Conservation (phyloP, 2,797 vertebrate species). For the Typhlichthys eigenmanni region DNA sequence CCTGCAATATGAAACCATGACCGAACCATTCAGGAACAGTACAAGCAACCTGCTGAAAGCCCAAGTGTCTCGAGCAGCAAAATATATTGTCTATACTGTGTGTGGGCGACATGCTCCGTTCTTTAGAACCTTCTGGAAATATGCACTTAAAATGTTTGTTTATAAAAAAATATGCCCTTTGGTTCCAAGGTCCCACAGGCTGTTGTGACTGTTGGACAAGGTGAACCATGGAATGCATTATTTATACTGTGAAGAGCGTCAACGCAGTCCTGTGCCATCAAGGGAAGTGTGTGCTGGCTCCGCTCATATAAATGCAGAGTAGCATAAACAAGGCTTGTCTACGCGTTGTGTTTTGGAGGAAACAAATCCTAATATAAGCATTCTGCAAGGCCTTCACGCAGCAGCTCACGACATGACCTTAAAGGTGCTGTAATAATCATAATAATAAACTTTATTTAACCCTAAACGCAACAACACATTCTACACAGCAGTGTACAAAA, state of each 20-base stretch:
- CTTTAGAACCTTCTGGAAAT: no score
- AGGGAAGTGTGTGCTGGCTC: background rate
- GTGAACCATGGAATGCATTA: background rate
- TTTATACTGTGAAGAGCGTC: constrained; percentile 24
- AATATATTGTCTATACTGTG: no score
- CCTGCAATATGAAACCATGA: constrained; percentile 56
- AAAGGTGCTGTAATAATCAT: no score
- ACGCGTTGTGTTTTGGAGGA: background rate
- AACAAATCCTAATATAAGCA: background rate
- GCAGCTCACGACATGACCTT: no score
- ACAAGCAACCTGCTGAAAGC: constrained; percentile 10
- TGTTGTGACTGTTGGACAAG: background rate
- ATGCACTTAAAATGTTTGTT: no score
- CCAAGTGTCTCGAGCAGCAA: no score
- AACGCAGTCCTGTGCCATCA: constrained; percentile 14
- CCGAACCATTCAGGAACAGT: constrained; percentile 27
- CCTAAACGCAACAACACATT: no score
- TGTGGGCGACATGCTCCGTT: no score
- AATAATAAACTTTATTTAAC: no score
- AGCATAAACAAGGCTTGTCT: constrained; percentile 11
- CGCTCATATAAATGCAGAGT: background rate
- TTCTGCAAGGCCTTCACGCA: no score
- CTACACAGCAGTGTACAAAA: no score
- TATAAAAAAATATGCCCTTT: no score
- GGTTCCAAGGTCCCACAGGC: background rate